Evolutionary conservation across 2,113 vertebrate species (phyloP).

Genomic region (Echinops telfairi): DNA sequence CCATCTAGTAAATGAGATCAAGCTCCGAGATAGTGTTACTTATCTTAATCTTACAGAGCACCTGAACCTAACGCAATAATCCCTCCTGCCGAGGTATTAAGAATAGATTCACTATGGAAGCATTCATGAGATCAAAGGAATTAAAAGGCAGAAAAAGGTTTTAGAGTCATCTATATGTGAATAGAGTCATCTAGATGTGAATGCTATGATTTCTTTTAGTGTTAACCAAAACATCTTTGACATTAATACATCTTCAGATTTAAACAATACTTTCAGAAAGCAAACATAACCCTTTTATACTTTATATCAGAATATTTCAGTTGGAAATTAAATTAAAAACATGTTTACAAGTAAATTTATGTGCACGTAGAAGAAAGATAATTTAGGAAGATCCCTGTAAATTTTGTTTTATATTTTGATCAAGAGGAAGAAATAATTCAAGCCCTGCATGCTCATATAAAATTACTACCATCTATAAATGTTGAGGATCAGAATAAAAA

Average conservation of each 20-base stretch:
- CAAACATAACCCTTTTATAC: slow-evolving; percentile 2
- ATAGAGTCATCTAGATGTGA: neutral
- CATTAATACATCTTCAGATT: slow-evolving; percentile 29
- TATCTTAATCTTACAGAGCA: neutral
- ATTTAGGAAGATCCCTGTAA: neutral
- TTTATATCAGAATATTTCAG: slow-evolving; percentile 35
- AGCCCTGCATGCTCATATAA: neutral
- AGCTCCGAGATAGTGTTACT: slow-evolving; percentile 33
- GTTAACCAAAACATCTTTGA: slow-evolving; percentile 6
- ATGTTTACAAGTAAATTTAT: neutral
- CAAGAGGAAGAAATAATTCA: slow-evolving; percentile 36
- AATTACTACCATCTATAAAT: neutral
- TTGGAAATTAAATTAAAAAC: slow-evolving; percentile 37
- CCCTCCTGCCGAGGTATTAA: slow-evolving; percentile 32
- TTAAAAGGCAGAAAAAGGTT: slow-evolving; percentile 25
- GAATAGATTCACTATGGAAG: neutral
- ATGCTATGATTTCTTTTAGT: slow-evolving; percentile 29
- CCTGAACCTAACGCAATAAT: slow-evolving; percentile 19
- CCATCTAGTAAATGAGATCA: neutral
- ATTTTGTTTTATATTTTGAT: neutral
- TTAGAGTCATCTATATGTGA: neutral
- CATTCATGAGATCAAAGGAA: neutral
- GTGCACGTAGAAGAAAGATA: neutral
- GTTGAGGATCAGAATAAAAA: slow-evolving; percentile 55
- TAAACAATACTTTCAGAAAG: slow-evolving; percentile 38